phyloP scores from a whole-genome alignment of 1,140 invertebrate genomes.

The Periplaneta americana region DNA sequence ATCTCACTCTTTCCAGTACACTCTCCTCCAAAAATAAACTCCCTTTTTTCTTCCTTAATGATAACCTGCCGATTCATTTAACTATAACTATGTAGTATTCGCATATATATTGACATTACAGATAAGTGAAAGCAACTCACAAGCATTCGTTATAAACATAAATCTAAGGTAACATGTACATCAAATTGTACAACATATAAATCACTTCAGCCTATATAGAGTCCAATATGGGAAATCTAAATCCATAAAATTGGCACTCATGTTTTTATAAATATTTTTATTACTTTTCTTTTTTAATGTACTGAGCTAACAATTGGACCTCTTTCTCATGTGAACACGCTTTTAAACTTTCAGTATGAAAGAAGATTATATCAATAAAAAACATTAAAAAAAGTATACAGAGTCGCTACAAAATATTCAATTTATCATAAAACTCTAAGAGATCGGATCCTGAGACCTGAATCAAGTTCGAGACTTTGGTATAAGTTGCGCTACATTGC shows the following conservation, averaged over 20 bases:
- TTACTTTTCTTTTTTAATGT: neutral
- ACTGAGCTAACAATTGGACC: neutral
- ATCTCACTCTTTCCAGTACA: neutral
- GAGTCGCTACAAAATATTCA: neutral
- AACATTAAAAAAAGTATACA: neutral
- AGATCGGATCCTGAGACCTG: neutral
- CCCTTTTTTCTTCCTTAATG: no score
- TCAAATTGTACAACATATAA: neutral
- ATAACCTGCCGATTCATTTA: no score
- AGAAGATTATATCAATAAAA: neutral
- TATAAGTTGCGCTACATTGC: neutral
- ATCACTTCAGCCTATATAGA: neutral
- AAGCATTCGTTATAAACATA: neutral
- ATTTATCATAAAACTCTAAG: no score
- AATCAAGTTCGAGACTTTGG: neutral
- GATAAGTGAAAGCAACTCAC: neutral
- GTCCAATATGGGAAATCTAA: neutral
- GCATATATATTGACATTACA: no score
- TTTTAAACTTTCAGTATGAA: neutral
- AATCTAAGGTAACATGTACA: neutral
- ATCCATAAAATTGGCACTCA: neutral
- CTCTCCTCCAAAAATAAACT: neutral
- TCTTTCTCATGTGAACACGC: neutral
- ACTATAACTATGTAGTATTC: neutral
- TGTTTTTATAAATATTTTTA: neutral